These are phyloP conservation scores for Aphaenogaster rudis DNA, from an alignment of 1,140 invertebrate species.

Conservation along the genomic window DNA sequence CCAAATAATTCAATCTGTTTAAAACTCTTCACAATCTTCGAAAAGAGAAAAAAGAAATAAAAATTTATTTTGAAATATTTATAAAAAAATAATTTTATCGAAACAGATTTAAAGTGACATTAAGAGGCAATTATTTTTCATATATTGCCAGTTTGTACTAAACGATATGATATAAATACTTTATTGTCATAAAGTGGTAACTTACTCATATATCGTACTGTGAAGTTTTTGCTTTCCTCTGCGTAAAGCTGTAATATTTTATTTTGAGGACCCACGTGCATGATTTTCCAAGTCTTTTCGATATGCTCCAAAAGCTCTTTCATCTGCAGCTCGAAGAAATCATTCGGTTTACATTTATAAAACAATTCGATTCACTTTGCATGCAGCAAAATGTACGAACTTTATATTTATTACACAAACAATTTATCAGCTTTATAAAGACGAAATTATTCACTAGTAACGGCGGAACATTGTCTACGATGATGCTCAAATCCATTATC, in stretches of 20 bases:
- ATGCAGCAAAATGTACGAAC: conserved; percentile 2
- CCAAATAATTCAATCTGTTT: background rate
- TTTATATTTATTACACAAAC: conserved; percentile 30
- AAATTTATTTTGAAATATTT: background rate
- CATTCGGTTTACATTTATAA: conserved; percentile 18
- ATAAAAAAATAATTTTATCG: background rate
- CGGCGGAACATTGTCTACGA: background rate
- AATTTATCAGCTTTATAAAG: conserved; percentile 20
- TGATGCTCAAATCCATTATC: background rate
- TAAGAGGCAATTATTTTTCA: background rate
- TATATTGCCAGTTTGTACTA: background rate
- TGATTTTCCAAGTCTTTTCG: background rate
- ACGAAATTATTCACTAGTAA: background rate
- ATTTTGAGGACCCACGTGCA: background rate
- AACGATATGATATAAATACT: background rate
- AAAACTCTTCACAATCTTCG: background rate
- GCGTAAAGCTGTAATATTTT: conserved; percentile 8
- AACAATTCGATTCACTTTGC: background rate
- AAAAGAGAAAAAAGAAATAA: background rate
- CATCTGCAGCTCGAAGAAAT: conserved; percentile 26
- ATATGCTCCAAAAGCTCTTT: background rate
- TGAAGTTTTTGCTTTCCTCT: background rate
- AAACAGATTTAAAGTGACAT: background rate
- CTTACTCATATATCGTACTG: background rate
- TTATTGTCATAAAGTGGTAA: background rate